These are phyloP conservation scores for Ianthella basta DNA, from an alignment of 37 sponge, comb jelly and placozoan genomes.

Conservation along the genomic window DNA sequence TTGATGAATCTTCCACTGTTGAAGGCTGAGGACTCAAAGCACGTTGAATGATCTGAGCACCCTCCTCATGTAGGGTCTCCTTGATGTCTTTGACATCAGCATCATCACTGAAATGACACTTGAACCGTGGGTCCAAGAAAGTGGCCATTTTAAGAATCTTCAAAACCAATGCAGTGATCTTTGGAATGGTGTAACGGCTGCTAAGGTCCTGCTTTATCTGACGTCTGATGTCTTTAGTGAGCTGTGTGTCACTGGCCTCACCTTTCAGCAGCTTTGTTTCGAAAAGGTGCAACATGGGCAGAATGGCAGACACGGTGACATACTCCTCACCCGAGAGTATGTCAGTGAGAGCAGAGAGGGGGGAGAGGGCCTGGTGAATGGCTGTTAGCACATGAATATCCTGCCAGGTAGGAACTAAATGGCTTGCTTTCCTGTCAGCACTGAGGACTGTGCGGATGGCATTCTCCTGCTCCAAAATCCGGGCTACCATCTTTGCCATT, in stretches of 20 bases:
- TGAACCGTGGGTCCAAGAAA: constrained; percentile 51
- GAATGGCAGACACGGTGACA: constrained; percentile 41
- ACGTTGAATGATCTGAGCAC: too few relatives aligned
- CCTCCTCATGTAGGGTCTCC: too few relatives aligned
- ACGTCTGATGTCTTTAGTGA: constrained; percentile 44
- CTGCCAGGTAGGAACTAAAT: constrained; percentile 44
- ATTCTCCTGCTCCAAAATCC: constrained; percentile 39
- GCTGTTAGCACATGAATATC: constrained; percentile 42
- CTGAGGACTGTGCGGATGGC: constrained; percentile 36
- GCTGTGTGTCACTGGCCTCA: constrained; percentile 2
- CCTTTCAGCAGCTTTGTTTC: not conserved
- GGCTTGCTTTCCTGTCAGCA: constrained; percentile 39
- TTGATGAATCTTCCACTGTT: too few relatives aligned
- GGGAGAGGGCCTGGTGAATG: constrained; percentile 29
- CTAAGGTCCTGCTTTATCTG: constrained; percentile 4
- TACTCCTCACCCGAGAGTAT: constrained; percentile 42
- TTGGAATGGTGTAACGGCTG: not conserved
- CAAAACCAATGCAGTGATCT: not conserved
- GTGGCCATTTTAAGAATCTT: constrained; percentile 35
- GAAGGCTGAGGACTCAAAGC: too few relatives aligned
- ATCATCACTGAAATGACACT: too few relatives aligned
- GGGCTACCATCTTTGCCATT: constrained; percentile 34
- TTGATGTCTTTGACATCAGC: too few relatives aligned
- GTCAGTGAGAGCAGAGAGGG: constrained; percentile 42
- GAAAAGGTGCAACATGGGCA: constrained; percentile 31